Base-by-base conservation (phyloP, 2,113 vertebrate species). In the Mastomys natalensis region DNA sequence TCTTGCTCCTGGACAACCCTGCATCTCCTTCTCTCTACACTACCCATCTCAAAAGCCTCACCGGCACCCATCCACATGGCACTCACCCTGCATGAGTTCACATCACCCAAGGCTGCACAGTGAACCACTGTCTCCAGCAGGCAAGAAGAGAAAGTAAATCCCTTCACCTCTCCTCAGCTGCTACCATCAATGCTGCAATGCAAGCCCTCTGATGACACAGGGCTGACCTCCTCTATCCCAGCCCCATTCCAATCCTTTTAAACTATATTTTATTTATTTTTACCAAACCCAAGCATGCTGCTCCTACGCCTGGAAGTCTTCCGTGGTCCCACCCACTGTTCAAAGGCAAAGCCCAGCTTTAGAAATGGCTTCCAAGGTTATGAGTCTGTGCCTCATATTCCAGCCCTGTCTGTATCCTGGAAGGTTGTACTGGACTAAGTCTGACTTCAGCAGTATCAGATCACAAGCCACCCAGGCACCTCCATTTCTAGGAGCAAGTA, bases 311-410 rank as follows among this genome's bases (percentile, higher is more conserved):
- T 84, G 55, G 29, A 91, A 95, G 29, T 16, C 2, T 48, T 40
- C 58, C 58, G 31, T 7, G 58, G 13, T 70, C 22, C 13, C 55
- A 60, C 55, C 78, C 31, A 24, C 10, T 51, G 37, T 40, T 95
- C 66, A 88, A 72, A 26, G 37, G 40, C 29, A 89, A 95, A 92
- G 51, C 48, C 34, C 29, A 89, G 64, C 43, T 74, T 55, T 34
- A 93, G 53, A 94, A 89, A 90, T 37, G 40, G 66, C 29, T 91
- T 87, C 82, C 21, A 76, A 93, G 87, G 24, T 37, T 37, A 15
- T 87, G 45, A 43, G 24, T 70, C 15, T 51, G 82, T 53, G 19
- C 24, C 74, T 80, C n/a, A 34, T 11, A 29, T 48, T 21, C 45
- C 55, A 62, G 51, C n/a, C 19, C n/a, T 2, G 1, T 70, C 81